These are phyloP conservation scores for Zosterops pallidus DNA, from an alignment of 2,113 vertebrate species.

Conservation along the genomic window DNA sequence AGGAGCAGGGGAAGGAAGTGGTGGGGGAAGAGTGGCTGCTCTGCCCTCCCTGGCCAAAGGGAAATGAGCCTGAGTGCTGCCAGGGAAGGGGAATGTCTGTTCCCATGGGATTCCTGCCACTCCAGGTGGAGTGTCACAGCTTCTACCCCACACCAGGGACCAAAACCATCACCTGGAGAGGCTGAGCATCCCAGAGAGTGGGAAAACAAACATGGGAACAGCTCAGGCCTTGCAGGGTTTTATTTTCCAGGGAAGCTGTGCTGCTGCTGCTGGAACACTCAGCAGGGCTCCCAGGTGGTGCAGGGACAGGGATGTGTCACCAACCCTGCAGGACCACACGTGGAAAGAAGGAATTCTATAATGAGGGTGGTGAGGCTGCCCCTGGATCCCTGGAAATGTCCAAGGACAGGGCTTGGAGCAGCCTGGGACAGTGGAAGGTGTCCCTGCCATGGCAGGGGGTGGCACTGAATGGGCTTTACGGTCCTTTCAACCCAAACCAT, in stretches of 20 bases:
- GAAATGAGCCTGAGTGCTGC: background rate
- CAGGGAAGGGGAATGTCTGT: background rate
- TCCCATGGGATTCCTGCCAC: background rate
- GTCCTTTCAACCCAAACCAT: background rate
- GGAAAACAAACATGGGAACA: background rate
- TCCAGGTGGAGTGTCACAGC: background rate
- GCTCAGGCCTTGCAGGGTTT: background rate
- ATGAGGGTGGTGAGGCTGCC: background rate
- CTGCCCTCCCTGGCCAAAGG: background rate
- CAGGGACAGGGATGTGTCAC: background rate
- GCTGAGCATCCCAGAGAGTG: background rate
- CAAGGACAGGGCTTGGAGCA: background rate
- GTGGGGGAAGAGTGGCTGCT: background rate
- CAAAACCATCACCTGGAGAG: background rate
- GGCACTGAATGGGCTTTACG: rapidly evolving
- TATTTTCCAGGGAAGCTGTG: background rate
- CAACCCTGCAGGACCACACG: background rate
- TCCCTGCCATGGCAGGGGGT: background rate
- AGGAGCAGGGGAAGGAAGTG: rapidly evolving
- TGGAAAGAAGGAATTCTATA: background rate
- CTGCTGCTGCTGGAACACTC: background rate
- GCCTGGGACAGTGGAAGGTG: rapidly evolving
- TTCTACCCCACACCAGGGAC: background rate
- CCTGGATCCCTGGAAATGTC: background rate
- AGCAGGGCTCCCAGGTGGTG: background rate